Percentiles rank a stretch among this genome's conserved stretches.
phyloP scores from a whole-genome alignment of 2,797 vertebrate species.

The Rachycentron canadum region DNA sequence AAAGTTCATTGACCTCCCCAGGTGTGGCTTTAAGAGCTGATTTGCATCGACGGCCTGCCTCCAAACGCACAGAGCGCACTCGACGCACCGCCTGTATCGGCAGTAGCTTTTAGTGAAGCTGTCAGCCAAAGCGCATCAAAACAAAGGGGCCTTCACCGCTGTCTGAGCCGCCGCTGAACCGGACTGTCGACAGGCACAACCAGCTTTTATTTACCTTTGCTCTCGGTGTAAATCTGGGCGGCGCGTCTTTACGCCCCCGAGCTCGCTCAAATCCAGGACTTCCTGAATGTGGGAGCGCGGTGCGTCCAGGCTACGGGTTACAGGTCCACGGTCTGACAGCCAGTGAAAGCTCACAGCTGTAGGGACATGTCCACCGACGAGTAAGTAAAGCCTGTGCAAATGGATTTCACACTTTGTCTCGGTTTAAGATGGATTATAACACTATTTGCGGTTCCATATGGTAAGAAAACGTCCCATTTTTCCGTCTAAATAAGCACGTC shows the following conservation, averaged over 20 bases:
- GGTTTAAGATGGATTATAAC: neutral
- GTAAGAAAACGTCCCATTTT: neutral
- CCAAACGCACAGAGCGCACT: neutral
- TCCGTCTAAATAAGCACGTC: neutral
- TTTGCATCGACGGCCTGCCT: conserved; percentile 33
- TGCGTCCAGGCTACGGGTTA: too few species aligned
- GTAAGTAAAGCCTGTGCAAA: conserved; percentile 52
- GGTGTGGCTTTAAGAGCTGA: conserved; percentile 68
- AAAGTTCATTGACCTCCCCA: conserved; percentile 81
- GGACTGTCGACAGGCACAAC: conserved; percentile 4
- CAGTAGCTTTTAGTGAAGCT: neutral
- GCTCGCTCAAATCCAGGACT: conserved; percentile 50
- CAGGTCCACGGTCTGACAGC: conserved; percentile 34
- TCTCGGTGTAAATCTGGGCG: conserved; percentile 40
- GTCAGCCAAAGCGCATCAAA: neutral
- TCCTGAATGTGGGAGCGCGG: conserved; percentile 62
- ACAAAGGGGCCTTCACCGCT: neutral
- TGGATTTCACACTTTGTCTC: neutral
- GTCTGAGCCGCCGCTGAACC: neutral
- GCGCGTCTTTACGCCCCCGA: conserved; percentile 34
- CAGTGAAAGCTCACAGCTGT: conserved; percentile 29
- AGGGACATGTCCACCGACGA: conserved; percentile 32
- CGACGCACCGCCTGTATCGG: neutral
- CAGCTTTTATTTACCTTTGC: conserved; percentile 9
- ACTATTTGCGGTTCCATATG: neutral